Percentiles rank a stretch among this genome's conserved stretches.
Conservation (phyloP, 1,140 invertebrate genomes). For the Procambarus virginalis region DNA sequence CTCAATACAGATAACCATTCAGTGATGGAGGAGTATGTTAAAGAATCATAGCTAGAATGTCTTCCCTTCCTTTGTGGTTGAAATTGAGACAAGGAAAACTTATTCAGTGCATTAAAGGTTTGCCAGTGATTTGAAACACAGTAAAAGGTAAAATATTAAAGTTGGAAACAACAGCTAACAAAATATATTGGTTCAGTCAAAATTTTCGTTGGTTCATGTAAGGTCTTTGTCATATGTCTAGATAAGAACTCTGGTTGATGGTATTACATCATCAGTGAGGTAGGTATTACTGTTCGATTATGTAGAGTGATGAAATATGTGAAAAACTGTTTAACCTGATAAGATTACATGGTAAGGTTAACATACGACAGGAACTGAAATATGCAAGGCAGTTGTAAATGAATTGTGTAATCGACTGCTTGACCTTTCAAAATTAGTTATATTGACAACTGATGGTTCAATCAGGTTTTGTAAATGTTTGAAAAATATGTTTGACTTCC, state of each 20-base stretch:
- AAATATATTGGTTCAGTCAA: not conserved
- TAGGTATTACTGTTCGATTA: slow-evolving; percentile 1
- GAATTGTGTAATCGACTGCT: not conserved
- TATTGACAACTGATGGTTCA: not conserved
- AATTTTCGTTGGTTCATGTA: not conserved
- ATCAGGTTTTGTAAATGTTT: slow-evolving; percentile 1
- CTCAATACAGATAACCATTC: not conserved
- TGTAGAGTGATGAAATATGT: not conserved
- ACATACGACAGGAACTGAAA: slow-evolving; percentile 2
- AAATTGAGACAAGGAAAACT: not conserved
- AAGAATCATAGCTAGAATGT: not conserved
- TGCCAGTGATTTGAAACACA: not conserved
- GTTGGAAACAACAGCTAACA: not conserved
- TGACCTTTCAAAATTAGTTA: slow-evolving; percentile 5
- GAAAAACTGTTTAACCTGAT: not conserved
- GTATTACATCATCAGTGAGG: slow-evolving; percentile 6
- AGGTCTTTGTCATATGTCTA: not conserved
- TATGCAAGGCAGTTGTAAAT: not conserved
- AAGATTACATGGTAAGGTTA: not conserved
- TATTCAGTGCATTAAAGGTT: not conserved
- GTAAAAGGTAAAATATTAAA: not conserved
- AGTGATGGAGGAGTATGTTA: not conserved
- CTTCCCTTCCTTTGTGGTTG: not conserved
- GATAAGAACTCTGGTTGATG: not conserved
- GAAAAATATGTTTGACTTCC: not conserved